These are phyloP conservation scores for Apodemus agrarius DNA, from an alignment of 2,797 vertebrate species.

Conservation along the genomic window DNA sequence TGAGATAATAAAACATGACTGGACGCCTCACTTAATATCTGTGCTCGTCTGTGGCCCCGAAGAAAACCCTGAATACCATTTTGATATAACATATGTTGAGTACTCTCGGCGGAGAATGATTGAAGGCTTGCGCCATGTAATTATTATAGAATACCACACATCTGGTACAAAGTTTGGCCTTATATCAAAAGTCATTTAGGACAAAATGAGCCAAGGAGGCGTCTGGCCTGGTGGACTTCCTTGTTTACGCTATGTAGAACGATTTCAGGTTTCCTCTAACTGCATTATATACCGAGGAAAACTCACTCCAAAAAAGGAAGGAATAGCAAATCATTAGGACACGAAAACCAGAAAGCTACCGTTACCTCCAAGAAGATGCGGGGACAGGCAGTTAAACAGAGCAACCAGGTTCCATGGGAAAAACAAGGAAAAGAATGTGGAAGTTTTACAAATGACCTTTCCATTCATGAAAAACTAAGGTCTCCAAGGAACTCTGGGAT, in stretches of 20 bases:
- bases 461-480: constrained; percentile 84
- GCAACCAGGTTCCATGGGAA: constrained; percentile 60
- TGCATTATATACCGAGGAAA: constrained; percentile 29
- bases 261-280: constrained; percentile 60
- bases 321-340: constrained; percentile 62
- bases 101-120: constrained; percentile 36
- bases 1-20: constrained; percentile 62
- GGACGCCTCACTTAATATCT: constrained; percentile 66
- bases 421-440: constrained; percentile 76
- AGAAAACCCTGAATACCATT: constrained; percentile 47
- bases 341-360: constrained; percentile 64
- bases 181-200: constrained; percentile 70
- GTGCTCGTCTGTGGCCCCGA: constrained; percentile 46
- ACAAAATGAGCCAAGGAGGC: constrained; percentile 62
- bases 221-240: constrained; percentile 25
- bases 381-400: not conserved
- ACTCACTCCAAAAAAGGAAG: constrained; percentile 62
- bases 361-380: constrained; percentile 70
- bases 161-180: constrained; percentile 66
- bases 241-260: constrained; percentile 14
- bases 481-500: constrained; percentile 80
- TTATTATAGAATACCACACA: constrained; percentile 75
- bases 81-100: constrained; percentile 73
- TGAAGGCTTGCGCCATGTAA: constrained; percentile 62
- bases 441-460: constrained; percentile 83